Base-by-base conservation (phyloP, 1,140 invertebrate genomes). In the Danaus plexippus region DNA sequence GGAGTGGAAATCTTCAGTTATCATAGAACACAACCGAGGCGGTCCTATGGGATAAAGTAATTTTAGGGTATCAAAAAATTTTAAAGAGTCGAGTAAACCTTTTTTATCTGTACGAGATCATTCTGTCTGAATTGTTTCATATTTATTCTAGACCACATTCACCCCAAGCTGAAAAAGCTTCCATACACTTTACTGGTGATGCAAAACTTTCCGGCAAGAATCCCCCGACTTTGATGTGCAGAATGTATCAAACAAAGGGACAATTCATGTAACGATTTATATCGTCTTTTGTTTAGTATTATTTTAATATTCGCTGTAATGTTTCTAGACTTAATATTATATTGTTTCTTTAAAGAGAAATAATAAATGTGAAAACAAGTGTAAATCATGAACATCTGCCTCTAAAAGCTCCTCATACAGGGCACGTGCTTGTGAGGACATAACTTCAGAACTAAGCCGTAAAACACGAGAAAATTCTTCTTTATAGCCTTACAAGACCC, bases 171-270 rank as follows among this genome's bases (percentile, higher is more conserved):
- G 52, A 57, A 65, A 61, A 61, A 62, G 64, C 56, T 66, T 69
- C 52, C 64, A 69, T 72, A 64, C 61, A 64, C 67, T 69, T 73
- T 71, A 69, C 53, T 55, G 52, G 61, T 70, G 69, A 78, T 73
- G 74, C 74, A 69, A 76, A 85, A 80, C 67, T 87, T 84, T 79
- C 64, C 69, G 73, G 69, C 75, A 78, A 77, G 77, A 71, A 71
- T 70, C 49, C 22, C 22, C 59, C 52, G 63, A 68, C 61, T 68
- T 64, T 60, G 55, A 64, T 63, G 58, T 45, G 53, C 45, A 40
- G 15, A 40, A 47, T 61, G 47, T 62, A 59, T 57, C 32, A 59
- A 59, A 66, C 64, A 66, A 66, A 53, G 47, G 60, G 54, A 52
- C 57, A 51, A 48, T 57, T 60, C 57, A 50, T 64, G 57, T 48